Base-by-base conservation (phyloP, 2,888 invertebrate species). In the Leucophenga montana region DNA sequence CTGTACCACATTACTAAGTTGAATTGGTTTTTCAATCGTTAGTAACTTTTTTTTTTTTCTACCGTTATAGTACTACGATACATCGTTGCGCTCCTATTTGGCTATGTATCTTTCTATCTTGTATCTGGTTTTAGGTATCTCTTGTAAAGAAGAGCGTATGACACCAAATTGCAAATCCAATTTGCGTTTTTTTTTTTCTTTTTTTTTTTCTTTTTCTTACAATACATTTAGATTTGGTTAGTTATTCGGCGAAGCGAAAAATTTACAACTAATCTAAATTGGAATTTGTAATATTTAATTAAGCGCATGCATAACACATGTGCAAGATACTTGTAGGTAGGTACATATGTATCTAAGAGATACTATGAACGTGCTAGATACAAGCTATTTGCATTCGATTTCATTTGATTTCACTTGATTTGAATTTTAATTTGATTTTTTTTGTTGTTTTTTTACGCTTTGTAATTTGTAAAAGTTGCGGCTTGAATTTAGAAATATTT, bases 271-370 rank as follows among this genome's bases (percentile, higher is more conserved):
- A 75, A 77, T 77, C 77, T 77, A 75, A 79, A 77, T 77, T 78
- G 75, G 76, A 73, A 75, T 75, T 81, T 77, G 78, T 72, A 64
- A 78, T 80, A 78, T 80, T 80, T 80, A 82, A 82, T 82, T 81
- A 80, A 82, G 78, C 76, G 70, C 73, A 56, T 76, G 73, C 27
- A 46, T 27, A 22, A 31, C n/a, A 48, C 14, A 65, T 48, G 33
- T 64, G 69, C 54, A 61, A 62, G 69, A 75, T 78, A 79, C 76
- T 72, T 71, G 67, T 64, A 27, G 75, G 77, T 78, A 75, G 78
- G 76, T 77, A 71, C 72, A 70, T 73, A 72, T 74, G 54, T 65
- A 54, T 54, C 27, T 27, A 27, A 27, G 3, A 27, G 27, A 27
- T 4, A 27, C n/a, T n/a, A n/a, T 2, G 27, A 27, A 27, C 27